phyloP scores from a whole-genome alignment of 1,140 invertebrate genomes.

The Popillia japonica region DNA sequence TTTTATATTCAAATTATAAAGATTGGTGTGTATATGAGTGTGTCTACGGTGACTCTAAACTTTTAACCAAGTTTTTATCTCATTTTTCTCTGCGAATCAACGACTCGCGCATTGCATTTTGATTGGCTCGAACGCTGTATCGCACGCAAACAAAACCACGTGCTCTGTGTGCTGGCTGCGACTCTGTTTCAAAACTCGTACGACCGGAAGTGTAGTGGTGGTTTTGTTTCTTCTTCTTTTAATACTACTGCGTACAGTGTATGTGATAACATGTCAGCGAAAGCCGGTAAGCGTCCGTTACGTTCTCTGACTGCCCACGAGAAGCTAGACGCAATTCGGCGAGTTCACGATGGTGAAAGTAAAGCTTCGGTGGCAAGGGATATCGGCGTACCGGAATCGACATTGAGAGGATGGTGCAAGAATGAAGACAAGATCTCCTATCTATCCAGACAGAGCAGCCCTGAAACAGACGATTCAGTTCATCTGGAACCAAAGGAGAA shows the following conservation, averaged over 20 bases:
- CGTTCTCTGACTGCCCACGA: constrained; percentile 75
- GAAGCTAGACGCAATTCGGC: constrained; percentile 79
- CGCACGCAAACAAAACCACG: constrained; percentile 43
- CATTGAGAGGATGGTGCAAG: constrained; percentile 84
- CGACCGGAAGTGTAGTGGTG: constrained; percentile 24
- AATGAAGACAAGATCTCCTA: constrained; percentile 79
- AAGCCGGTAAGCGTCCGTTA: constrained; percentile 72
- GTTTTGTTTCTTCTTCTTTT: constrained; percentile 1
- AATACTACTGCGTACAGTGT: neutral
- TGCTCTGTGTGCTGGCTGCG: constrained; percentile 13
- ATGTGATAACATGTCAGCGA: constrained; percentile 49
- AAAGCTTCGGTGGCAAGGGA: constrained; percentile 83
- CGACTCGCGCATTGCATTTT: constrained; percentile 47
- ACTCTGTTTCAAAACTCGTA: constrained; percentile 23
- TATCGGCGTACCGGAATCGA: constrained; percentile 84
- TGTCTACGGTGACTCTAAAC: constrained; percentile 17
- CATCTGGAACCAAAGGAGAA: constrained; percentile 59
- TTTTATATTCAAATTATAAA: constrained; percentile 46
- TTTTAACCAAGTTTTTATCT: constrained; percentile 46
- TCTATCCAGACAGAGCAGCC: constrained; percentile 72
- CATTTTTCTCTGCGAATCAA: constrained; percentile 37
- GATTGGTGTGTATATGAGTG: constrained; percentile 46
- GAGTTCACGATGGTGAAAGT: constrained; percentile 82
- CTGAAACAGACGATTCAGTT: constrained; percentile 63
- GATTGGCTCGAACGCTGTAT: constrained; percentile 40